Evolutionary conservation across 2,888 invertebrate species (phyloP).

Genomic region (Volucella inflata): DNA sequence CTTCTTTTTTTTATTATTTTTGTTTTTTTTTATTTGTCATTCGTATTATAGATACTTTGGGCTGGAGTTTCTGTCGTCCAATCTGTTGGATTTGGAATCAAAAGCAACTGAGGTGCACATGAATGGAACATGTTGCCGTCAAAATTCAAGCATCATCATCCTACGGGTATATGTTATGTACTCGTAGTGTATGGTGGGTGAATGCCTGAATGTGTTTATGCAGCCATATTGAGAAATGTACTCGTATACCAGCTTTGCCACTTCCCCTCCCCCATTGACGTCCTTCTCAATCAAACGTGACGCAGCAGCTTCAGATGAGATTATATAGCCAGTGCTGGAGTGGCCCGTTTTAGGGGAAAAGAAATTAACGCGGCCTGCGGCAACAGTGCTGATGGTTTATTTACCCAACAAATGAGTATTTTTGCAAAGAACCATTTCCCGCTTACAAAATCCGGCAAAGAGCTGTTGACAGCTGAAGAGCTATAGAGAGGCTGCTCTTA

Average conservation of each 20-base stretch:
- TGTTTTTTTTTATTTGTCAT: neutral
- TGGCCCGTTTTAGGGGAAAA: constrained; percentile 12
- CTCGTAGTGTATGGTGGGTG: neutral
- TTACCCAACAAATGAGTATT: constrained; percentile 55
- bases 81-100: neutral
- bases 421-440: constrained; percentile 41
- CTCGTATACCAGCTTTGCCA: constrained; percentile 12
- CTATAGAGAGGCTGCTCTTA: constrained; percentile 14
- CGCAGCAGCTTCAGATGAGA: constrained; percentile 51
- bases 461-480: neutral
- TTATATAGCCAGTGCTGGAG: constrained; percentile 39
- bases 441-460: constrained; percentile 46
- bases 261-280: constrained; percentile 12
- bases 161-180: too few relatives aligned
- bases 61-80: constrained; percentile 6
- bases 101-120: constrained; percentile 41
- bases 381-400: constrained; percentile 26
- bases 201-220: neutral
- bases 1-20: constrained; percentile 20
- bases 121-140: constrained; percentile 26
- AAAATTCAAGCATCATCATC: neutral
- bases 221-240: constrained; percentile 2
- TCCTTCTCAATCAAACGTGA: constrained; percentile 68
- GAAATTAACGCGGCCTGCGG: constrained; percentile 21
- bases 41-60: constrained; percentile 6